Evolutionary conservation across 2,113 vertebrate genomes (phyloP).

Genomic region (Percopsis transmontana): DNA sequence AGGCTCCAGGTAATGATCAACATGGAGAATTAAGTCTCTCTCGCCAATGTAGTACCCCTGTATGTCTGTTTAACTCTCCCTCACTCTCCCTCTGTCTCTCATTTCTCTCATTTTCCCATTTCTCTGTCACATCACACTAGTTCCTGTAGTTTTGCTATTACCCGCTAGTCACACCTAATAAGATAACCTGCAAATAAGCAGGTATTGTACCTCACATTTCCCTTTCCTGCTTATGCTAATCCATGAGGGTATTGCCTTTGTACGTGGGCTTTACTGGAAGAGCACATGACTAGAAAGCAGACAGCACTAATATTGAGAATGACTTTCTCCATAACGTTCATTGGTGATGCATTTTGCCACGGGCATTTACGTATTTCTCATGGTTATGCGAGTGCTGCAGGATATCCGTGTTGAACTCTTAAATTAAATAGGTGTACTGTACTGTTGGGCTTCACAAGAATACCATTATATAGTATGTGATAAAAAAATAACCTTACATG

Average conservation of each 20-base stretch:
- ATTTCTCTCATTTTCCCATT: not conserved
- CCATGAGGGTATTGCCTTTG: not conserved
- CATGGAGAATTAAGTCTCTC: constrained; percentile 52
- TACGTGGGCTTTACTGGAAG: constrained; percentile 32
- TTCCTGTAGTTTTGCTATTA: constrained; percentile 10
- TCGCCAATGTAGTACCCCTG: constrained; percentile 24
- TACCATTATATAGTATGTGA: not conserved
- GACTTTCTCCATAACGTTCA: constrained; percentile 2
- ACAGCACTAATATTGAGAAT: constrained; percentile 28
- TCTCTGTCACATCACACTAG: constrained; percentile 4
- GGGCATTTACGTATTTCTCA: constrained; percentile 14
- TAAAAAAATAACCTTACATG: not conserved
- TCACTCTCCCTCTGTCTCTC: constrained; percentile 14
- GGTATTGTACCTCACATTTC: constrained; percentile 16
- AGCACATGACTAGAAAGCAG: constrained; percentile 16
- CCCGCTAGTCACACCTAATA: constrained; percentile 26
- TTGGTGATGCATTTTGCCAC: constrained; percentile 16
- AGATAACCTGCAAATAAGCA: constrained; percentile 22
- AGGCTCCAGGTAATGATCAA: constrained; percentile 70
- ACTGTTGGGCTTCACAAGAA: not conserved
- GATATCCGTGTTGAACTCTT: constrained; percentile 1
- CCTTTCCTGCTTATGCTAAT: constrained; percentile 37
- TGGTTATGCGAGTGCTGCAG: constrained; percentile 11
- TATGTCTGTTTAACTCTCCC: not conserved
- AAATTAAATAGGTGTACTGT: not conserved